Conservation (phyloP, 2,797 vertebrate genomes). For the Manis pentadactyla region DNA sequence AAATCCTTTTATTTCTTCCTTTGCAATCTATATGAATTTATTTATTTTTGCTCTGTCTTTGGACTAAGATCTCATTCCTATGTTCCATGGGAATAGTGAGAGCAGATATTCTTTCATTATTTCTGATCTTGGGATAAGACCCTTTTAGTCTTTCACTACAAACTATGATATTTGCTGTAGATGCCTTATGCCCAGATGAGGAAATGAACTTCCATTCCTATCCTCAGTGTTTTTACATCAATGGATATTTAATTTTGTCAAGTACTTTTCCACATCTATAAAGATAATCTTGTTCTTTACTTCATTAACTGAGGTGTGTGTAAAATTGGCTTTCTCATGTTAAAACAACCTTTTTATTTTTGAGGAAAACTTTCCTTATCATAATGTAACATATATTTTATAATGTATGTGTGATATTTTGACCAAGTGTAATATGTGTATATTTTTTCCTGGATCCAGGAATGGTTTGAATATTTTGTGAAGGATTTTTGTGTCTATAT, state of each 20-base stretch:
- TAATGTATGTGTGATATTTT: not conserved
- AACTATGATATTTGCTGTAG: not conserved
- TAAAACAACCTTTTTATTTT: not conserved
- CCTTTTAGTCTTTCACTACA: not conserved
- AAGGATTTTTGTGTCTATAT: not conserved
- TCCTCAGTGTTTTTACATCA: not conserved
- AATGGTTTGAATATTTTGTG: not conserved
- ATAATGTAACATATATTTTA: not conserved
- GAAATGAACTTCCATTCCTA: not conserved
- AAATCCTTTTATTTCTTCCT: not conserved
- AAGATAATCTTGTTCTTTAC: not conserved
- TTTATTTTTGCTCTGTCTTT: not conserved
- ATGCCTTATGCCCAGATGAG: not conserved
- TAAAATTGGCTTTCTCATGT: not conserved
- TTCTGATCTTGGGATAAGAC: not conserved
- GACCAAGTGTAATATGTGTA: not conserved
- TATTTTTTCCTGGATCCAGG: not conserved
- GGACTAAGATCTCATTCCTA: not conserved
- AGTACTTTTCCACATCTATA: not conserved
- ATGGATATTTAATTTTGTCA: not conserved
- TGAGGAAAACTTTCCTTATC: not conserved
- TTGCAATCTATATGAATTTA: not conserved
- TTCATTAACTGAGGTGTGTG: not conserved
- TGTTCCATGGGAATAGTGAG: not conserved
- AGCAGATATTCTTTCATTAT: not conserved